Conservation (phyloP, 2,797 vertebrate species). For the Nyctalus aviator region DNA sequence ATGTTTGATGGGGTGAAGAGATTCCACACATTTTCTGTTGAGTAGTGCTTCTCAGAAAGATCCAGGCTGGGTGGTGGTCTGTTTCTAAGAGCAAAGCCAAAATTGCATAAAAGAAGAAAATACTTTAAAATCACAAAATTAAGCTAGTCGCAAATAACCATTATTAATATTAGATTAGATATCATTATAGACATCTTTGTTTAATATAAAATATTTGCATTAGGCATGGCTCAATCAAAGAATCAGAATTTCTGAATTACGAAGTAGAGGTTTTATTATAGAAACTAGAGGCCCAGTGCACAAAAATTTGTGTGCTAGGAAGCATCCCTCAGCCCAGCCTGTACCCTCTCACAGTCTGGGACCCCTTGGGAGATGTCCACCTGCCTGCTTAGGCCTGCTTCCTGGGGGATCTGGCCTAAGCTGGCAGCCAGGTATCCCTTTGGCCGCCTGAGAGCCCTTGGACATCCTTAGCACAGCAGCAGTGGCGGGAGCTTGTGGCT, state of each 20-base stretch:
- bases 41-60: background rate
- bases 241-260: background rate
- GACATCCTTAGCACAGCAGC: too few relatives aligned
- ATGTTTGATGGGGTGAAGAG: background rate
- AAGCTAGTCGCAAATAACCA: background rate
- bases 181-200: background rate
- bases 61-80: background rate
- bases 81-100: background rate
- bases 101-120: background rate
- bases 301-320: too few relatives aligned
- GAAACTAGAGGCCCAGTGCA: background rate
- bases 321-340: too few relatives aligned
- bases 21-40: background rate
- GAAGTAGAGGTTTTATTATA: background rate
- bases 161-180: background rate
- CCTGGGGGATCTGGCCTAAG: too few relatives aligned
- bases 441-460: too few relatives aligned
- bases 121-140: background rate
- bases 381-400: too few relatives aligned
- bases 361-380: too few relatives aligned
- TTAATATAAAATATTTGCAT: background rate
- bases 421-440: too few relatives aligned
- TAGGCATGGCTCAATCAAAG: background rate
- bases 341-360: too few relatives aligned
- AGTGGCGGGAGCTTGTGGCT: too few relatives aligned